phyloP scores from a whole-genome alignment of 2,888 invertebrate genomes.

The Mermis nigrescens region DNA sequence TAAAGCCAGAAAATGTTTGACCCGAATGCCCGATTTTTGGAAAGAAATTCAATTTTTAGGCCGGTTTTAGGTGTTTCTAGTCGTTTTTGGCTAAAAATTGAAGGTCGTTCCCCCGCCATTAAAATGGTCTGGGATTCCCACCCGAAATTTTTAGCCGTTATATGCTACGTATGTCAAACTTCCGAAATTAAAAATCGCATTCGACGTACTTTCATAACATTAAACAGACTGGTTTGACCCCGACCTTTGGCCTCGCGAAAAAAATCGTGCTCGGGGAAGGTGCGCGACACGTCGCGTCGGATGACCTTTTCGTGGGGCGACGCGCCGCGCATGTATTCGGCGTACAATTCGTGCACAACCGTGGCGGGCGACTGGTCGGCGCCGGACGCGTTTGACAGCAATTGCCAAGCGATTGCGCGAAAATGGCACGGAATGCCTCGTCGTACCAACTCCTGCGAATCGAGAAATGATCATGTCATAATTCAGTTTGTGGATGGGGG shows the following conservation, averaged over 20 bases:
- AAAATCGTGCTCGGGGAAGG: slow-evolving; percentile 96
- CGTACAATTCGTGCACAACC: slow-evolving; percentile 75
- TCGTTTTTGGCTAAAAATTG: too few species aligned
- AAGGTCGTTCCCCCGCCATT: too few species aligned
- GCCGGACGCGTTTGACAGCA: slow-evolving; percentile 49
- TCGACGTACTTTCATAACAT: slow-evolving; percentile 90
- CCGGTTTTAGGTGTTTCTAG: too few species aligned
- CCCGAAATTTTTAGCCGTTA: not conserved
- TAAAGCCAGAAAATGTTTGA: too few species aligned
- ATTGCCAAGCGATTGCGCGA: slow-evolving; percentile 89
- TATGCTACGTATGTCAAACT: too few species aligned
- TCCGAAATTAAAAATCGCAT: too few species aligned
- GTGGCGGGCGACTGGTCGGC: slow-evolving; percentile 42
- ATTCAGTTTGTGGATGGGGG: too few species aligned
- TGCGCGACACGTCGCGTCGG: slow-evolving; percentile 82
- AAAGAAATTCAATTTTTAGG: too few species aligned
- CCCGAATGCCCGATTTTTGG: too few species aligned
- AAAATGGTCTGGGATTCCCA: too few species aligned
- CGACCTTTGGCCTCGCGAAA: slow-evolving; percentile 94
- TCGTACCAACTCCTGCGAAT: slow-evolving; percentile 61
- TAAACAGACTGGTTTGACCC: slow-evolving; percentile 91
- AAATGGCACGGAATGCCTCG: slow-evolving; percentile 91
- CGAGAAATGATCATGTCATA: too few species aligned
- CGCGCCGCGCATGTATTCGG: slow-evolving; percentile 81
- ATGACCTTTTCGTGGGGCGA: slow-evolving; percentile 96